Evolutionary conservation across 2,797 vertebrate species (phyloP).

Genomic region (Lophius americanus): DNA sequence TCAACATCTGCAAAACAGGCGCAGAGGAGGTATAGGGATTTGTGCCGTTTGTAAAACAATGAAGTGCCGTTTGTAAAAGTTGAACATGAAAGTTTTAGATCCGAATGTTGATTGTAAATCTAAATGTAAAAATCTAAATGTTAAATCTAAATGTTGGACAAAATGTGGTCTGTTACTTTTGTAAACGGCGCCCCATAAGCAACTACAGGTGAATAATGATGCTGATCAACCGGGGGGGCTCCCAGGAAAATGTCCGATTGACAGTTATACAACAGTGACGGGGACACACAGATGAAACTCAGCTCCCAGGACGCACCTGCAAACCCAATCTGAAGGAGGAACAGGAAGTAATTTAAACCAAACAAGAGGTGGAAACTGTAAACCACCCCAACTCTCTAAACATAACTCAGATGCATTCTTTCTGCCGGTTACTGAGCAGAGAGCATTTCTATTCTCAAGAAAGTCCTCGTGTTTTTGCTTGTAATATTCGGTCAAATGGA

Average conservation of each 20-base stretch:
- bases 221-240: conserved; percentile 49
- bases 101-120: too few relatives aligned
- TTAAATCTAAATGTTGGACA: too few relatives aligned
- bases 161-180: too few relatives aligned
- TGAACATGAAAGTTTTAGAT: too few relatives aligned
- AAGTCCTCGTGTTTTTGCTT: conserved; percentile 24
- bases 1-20: conserved; percentile 39
- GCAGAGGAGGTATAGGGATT: conserved; percentile 8
- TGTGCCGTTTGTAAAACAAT: too few relatives aligned
- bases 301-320: conserved; percentile 3
- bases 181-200: too few relatives aligned
- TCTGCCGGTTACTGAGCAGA: conserved; percentile 10
- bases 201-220: conserved; percentile 34
- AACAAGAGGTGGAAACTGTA: background rate
- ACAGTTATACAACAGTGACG: conserved; percentile 43
- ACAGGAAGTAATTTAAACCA: conserved; percentile 18
- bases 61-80: too few relatives aligned
- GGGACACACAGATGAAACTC: conserved; percentile 24
- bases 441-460: conserved; percentile 23
- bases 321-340: conserved; percentile 22
- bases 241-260: conserved; percentile 20
- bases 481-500: conserved; percentile 23
- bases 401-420: background rate
- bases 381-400: conserved; percentile 9
- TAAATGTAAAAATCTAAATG: too few relatives aligned